Evolutionary conservation across 2,888 invertebrate species (phyloP).

Genomic region (Ischnus inquisitorius): DNA sequence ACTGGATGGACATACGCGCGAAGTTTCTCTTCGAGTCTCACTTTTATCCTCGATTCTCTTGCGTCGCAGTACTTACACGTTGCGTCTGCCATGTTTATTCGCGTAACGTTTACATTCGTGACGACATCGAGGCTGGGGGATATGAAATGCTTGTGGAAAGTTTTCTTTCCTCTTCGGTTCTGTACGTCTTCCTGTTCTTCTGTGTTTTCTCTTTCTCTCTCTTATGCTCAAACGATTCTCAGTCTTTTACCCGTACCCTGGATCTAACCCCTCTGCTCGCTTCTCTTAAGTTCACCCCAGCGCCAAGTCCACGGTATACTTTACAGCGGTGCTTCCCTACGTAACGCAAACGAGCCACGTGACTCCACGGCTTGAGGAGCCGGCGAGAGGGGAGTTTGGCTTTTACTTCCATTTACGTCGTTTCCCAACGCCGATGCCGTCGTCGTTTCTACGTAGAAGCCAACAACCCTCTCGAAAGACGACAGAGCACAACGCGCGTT

Average conservation of each 20-base stretch:
- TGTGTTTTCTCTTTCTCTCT: neutral
- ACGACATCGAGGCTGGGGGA: conserved; percentile 57
- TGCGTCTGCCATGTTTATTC: conserved; percentile 65
- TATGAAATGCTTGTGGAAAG: conserved; percentile 15
- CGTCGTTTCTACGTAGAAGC: conserved; percentile 9
- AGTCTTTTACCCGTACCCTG: conserved; percentile 40
- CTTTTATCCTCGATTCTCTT: conserved; percentile 47
- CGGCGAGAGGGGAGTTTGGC: conserved; percentile 1
- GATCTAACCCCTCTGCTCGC: conserved; percentile 29
- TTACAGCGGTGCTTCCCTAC: neutral
- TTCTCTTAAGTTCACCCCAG: conserved; percentile 41
- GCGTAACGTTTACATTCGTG: conserved; percentile 66
- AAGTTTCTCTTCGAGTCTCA: conserved; percentile 57
- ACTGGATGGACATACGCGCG: conserved; percentile 3
- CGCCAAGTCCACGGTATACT: conserved; percentile 35
- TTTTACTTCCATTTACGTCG: conserved; percentile 40
- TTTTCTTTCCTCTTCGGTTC: conserved; percentile 56
- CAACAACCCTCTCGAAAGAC: neutral
- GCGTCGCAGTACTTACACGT: conserved; percentile 54
- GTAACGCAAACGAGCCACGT: conserved; percentile 29
- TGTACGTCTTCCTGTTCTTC: conserved; percentile 21
- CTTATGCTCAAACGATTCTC: conserved; percentile 12
- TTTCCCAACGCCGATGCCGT: conserved; percentile 4
- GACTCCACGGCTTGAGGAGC: neutral
- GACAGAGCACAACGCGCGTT: conserved; percentile 21